Percentiles rank a stretch among this genome's conserved stretches.
These are phyloP conservation scores for Lepus oiostolus DNA, from an alignment of 2,797 vertebrate species.

Conservation along the genomic window DNA sequence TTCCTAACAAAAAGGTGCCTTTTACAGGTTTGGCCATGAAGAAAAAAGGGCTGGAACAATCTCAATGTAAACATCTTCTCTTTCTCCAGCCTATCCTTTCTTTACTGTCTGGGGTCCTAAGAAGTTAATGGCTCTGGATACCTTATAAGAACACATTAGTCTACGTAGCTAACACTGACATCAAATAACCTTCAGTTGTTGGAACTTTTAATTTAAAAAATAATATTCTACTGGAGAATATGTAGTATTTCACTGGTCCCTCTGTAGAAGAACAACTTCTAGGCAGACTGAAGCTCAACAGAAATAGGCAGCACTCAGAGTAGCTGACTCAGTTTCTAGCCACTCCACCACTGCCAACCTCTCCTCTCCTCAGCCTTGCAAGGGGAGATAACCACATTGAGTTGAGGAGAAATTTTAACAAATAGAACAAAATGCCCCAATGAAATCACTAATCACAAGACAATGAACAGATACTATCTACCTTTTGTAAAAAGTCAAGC, in stretches of 20 bases:
- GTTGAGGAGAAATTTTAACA: not conserved
- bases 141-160: not conserved
- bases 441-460: constrained; percentile 53
- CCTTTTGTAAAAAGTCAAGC: constrained; percentile 47
- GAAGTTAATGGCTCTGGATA: constrained; percentile 9
- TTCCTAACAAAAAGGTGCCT: constrained; percentile 75
- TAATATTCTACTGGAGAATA: not conserved
- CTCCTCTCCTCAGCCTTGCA: constrained; percentile 5
- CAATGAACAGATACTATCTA: not conserved
- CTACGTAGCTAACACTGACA: not conserved
- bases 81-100: constrained; percentile 63
- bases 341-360: constrained; percentile 67
- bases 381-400: not conserved
- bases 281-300: not conserved
- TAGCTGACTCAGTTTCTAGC: constrained; percentile 70
- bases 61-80: constrained; percentile 60
- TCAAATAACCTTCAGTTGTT: not conserved
- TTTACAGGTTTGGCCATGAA: constrained; percentile 63
- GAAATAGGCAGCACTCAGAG: constrained; percentile 64
- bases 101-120: not conserved
- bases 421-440: constrained; percentile 75
- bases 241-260: not conserved
- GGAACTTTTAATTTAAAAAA: constrained; percentile 35
- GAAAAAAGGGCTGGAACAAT: not conserved
- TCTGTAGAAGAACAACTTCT: not conserved